A percentile compares a stretch with the other conserved stretches of the same genome.
Conservation (phyloP, 1,140 invertebrate species). For the Macrocentrus cingulum region DNA sequence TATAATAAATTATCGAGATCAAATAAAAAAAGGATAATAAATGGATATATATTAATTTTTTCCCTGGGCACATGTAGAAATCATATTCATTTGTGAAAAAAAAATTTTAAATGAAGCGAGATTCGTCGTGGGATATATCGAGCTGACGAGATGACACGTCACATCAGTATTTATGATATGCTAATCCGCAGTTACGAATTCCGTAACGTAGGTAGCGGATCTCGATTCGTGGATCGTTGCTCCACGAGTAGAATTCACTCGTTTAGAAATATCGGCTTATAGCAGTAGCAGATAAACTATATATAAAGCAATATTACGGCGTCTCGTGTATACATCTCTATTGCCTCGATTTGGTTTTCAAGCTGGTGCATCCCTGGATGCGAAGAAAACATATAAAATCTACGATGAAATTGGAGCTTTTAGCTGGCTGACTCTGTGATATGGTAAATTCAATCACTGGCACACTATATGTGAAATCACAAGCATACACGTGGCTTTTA, state of each 20-base stretch:
- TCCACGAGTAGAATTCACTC: conserved; percentile 35
- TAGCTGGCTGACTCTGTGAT: background rate
- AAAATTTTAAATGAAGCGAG: background rate
- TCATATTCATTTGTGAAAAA: too few species aligned
- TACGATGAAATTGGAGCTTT: background rate
- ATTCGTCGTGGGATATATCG: background rate
- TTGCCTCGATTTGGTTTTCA: conserved; percentile 14
- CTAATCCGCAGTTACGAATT: conserved; percentile 57
- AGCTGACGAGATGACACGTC: background rate
- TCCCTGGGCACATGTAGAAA: background rate
- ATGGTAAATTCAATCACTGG: conserved; percentile 12
- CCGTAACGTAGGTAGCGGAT: conserved; percentile 43
- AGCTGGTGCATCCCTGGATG: background rate
- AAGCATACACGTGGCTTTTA: background rate
- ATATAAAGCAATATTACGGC: conserved; percentile 6
- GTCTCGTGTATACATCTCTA: conserved; percentile 1
- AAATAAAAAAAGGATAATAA: conserved; percentile 19
- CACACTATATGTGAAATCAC: background rate
- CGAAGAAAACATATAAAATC: background rate
- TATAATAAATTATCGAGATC: conserved; percentile 49
- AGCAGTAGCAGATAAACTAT: background rate
- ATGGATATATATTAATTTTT: conserved; percentile 1
- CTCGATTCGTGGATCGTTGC: conserved; percentile 33
- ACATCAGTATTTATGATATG: conserved; percentile 58
- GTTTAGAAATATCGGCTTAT: conserved; percentile 38